Evolutionary conservation across 2,888 invertebrate genomes (phyloP).

Genomic region (Fragum fragum): DNA sequence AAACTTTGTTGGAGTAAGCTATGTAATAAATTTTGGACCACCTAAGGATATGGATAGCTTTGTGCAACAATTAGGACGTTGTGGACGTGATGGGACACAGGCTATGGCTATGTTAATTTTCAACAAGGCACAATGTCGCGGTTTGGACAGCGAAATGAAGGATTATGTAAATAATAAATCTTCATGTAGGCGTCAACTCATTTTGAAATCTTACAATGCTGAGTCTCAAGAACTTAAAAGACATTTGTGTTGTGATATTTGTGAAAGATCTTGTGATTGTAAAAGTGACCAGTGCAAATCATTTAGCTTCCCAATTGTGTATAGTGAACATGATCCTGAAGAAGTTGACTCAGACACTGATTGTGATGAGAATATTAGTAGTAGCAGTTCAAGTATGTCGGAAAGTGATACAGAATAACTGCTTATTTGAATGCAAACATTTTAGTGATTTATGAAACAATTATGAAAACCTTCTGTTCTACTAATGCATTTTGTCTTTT

Average conservation of each 20-base stretch:
- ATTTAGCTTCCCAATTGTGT: constrained; percentile 17
- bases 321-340: constrained; percentile 13
- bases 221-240: constrained; percentile 15
- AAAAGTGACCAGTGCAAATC: constrained; percentile 22
- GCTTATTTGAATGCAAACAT: background rate
- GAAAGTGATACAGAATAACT: constrained; percentile 2
- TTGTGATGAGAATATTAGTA: constrained; percentile 5
- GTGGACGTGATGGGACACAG: constrained; percentile 49
- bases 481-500: too few relatives aligned
- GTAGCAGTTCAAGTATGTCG: background rate
- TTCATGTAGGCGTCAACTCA: constrained; percentile 28
- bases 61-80: constrained; percentile 57
- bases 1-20: constrained; percentile 44
- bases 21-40: constrained; percentile 55
- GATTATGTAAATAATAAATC: constrained; percentile 33
- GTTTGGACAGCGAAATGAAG: constrained; percentile 37
- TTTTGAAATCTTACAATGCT: constrained; percentile 43
- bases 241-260: constrained; percentile 52
- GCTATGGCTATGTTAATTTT: constrained; percentile 49
- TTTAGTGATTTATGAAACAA: background rate
- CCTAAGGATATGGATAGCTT: constrained; percentile 62
- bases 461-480: background rate
- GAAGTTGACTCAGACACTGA: constrained; percentile 19
- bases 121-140: constrained; percentile 39
- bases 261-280: constrained; percentile 34